Conservation (phyloP, 2,888 invertebrate genomes). For the Rotaria sp. region DNA sequence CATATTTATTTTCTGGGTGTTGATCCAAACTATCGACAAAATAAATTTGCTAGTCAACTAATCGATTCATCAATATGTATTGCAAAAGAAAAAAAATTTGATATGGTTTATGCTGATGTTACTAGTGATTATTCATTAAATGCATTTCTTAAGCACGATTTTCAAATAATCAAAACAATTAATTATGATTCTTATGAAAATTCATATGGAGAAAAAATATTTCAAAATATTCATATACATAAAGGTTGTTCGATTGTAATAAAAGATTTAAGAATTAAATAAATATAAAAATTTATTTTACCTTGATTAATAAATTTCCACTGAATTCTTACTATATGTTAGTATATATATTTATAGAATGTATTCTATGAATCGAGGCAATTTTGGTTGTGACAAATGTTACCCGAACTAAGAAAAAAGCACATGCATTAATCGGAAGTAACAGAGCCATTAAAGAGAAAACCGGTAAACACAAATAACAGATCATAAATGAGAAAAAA, state of each 20-base stretch:
- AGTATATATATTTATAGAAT: no score
- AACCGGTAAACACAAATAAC: background rate
- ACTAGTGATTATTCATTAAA: slow-evolving; percentile 16
- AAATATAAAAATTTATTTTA: background rate
- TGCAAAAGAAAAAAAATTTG: background rate
- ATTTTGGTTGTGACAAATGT: no score
- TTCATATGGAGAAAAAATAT: background rate
- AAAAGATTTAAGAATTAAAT: background rate
- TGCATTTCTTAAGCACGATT: slow-evolving; percentile 19
- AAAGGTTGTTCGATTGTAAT: slow-evolving; percentile 26
- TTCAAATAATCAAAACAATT: background rate
- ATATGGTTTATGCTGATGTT: slow-evolving; percentile 3
- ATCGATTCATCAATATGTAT: background rate
- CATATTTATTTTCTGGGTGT: background rate
- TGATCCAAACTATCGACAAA: background rate
- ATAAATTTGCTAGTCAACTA: background rate
- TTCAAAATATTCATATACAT: background rate
- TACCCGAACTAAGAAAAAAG: background rate
- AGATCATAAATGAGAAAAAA: background rate
- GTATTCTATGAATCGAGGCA: no score
- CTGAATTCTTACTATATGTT: no score
- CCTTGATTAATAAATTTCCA: background rate
- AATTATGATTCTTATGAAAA: slow-evolving; percentile 4
- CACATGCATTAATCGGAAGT: background rate
- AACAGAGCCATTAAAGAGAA: background rate